Evolutionary conservation across 1,140 invertebrate species (phyloP).

Genomic region (Drosophila varians): DNA sequence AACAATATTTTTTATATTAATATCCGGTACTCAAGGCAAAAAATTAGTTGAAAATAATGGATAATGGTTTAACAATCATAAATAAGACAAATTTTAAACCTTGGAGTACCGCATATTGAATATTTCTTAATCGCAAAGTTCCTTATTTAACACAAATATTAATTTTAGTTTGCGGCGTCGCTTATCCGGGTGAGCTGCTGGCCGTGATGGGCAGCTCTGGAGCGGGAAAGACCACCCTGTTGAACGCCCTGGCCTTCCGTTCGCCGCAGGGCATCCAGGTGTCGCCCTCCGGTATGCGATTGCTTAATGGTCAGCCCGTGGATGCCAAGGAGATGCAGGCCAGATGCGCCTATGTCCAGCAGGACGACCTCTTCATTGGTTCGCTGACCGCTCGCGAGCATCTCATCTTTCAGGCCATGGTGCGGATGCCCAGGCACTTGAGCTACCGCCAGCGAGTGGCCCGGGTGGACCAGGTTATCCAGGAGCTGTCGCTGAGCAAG

Average conservation of each 20-base stretch:
- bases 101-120: neutral
- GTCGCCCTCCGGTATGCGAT: slow-evolving; percentile 83
- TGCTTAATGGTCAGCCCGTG: slow-evolving; percentile 89
- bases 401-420: slow-evolving; percentile 94
- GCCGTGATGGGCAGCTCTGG: slow-evolving; percentile 97
- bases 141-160: neutral
- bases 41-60: no score
- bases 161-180: slow-evolving; percentile 89
- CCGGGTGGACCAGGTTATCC: slow-evolving; percentile 92
- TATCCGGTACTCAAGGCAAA: neutral
- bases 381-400: slow-evolving; percentile 96
- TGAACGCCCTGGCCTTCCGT: slow-evolving; percentile 95
- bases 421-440: slow-evolving; percentile 95
- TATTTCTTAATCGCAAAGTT: neutral
- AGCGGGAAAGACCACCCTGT: slow-evolving; percentile 97
- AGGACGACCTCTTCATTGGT: slow-evolving; percentile 97
- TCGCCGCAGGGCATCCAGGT: slow-evolving; percentile 86
- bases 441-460: slow-evolving; percentile 90
- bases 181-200: slow-evolving; percentile 94
- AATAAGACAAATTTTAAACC: no score
- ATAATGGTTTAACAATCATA: no score
- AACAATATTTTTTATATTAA: neutral
- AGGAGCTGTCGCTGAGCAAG: slow-evolving; percentile 91
- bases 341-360: slow-evolving; percentile 97
- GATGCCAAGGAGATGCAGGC: slow-evolving; percentile 88